Evolutionary conservation across 2,113 vertebrate species (phyloP), one percentile per base, ranked within the genome.

Genomic region (Pterocles orientalis): DNA sequence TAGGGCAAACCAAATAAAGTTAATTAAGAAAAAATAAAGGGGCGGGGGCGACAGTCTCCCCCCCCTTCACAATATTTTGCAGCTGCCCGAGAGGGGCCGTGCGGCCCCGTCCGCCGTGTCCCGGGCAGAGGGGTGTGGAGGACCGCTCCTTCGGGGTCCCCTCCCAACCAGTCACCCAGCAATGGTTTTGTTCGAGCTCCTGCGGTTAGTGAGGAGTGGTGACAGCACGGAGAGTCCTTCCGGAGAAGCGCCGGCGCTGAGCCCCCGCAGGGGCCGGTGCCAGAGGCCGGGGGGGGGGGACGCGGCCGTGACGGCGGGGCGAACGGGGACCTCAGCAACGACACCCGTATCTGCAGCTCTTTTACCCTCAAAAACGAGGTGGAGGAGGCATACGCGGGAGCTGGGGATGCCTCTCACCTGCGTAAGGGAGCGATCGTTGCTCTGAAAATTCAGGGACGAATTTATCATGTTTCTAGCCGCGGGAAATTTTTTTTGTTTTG

Each of bases 31-130:
- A 57, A 31, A 25, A 48, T 18, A 9, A 26, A 31, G 48, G 11
- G 7, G 4, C 12, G 1, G 23, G 4, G 8, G 7, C 39, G 4
- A 34, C 33, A 19, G 6, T 18, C 18, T 2, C 9, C 18, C 19
- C 19, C 19, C 10, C 14, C 14, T 31, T 4, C 14, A 1, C 6
- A 0, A 11, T 45, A 18, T 60, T 61, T 61, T 48, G 20, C 57
- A 50, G 51, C 36, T 54, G 14, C 15, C 51, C 33, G 7, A 36
- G 41, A 84, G 51, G 50, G 26, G 16, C 25, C 8, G 7, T 12
- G 71, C 6, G 6, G 16, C 34, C 48, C 33, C 8, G 6, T 56
- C 34, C 11, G 5, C 29, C 10, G 15, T 8, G 3, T 23, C 24
- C 3, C 36, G 48, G 56, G 33, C 60, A 28, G 41, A 25, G 39